phyloP scores from a whole-genome alignment of 2,113 vertebrate genomes.

The Herpailurus yagouaroundi region DNA sequence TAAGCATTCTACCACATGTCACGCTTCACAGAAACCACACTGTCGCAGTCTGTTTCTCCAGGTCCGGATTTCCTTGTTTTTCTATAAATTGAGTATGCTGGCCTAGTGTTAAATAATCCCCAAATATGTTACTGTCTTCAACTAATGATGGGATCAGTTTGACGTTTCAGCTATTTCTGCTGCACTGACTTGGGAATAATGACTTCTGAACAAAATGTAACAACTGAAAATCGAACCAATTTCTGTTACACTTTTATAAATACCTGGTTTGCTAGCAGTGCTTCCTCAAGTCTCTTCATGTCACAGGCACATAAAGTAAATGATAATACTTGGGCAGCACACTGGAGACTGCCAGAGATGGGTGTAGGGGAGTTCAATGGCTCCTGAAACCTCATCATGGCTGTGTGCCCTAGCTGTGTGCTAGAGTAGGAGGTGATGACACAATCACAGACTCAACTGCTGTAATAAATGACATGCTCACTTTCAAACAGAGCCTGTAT shows the following conservation, averaged over 20 bases:
- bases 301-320: background rate
- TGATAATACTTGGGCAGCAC: background rate
- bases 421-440: background rate
- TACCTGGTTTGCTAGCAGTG: background rate
- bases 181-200: background rate
- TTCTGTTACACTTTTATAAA: background rate
- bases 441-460: background rate
- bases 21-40: background rate
- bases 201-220: background rate
- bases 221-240: background rate
- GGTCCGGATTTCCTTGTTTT: background rate
- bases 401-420: background rate
- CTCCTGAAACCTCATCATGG: background rate
- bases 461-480: background rate
- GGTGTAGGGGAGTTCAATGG: rapidly evolving
- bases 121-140: background rate
- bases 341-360: no score
- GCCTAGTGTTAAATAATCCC: background rate
- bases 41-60: background rate
- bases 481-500: background rate
- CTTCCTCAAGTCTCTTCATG: background rate
- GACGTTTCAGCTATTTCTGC: background rate
- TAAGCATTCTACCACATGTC: background rate
- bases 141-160: background rate
- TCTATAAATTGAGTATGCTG: background rate